Conservation (phyloP, 2,113 vertebrate species). For the Urocynchramus pylzowi region DNA sequence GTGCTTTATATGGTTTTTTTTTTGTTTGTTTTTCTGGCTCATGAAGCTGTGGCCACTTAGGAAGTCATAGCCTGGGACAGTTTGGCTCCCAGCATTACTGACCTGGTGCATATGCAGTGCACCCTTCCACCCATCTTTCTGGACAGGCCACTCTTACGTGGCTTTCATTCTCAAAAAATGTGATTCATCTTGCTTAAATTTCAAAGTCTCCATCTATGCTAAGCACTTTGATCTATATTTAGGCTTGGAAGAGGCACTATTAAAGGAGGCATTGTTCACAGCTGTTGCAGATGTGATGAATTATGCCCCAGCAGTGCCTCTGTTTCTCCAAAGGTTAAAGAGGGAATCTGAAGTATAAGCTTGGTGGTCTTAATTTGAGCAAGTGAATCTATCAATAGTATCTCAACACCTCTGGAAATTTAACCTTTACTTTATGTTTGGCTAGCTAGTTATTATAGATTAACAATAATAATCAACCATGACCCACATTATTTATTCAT, state of each 20-base stretch:
- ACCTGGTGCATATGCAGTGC: background rate
- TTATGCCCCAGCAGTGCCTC: background rate
- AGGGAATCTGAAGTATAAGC: background rate
- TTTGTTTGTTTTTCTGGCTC: background rate
- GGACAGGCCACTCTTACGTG: fast-evolving
- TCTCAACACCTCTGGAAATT: slow-evolving; percentile 6
- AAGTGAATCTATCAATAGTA: background rate
- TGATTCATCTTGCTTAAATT: background rate
- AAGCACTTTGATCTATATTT: background rate
- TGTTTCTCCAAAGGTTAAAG: background rate
- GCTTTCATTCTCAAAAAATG: background rate
- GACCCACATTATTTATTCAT: slow-evolving; percentile 42
- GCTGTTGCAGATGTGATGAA: background rate
- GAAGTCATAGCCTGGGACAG: background rate
- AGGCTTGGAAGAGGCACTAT: background rate
- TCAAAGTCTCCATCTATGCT: background rate
- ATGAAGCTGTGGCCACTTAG: background rate
- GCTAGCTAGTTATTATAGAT: slow-evolving; percentile 37
- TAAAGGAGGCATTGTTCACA: background rate
- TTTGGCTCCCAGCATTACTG: background rate
- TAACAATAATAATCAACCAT: background rate
- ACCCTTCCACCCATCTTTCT: background rate
- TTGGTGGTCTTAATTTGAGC: background rate
- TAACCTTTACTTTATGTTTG: slow-evolving; percentile 34
- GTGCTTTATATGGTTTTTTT: background rate